Conservation (phyloP, 1,140 invertebrate genomes). For the Ptiloglossa arizonensis region DNA sequence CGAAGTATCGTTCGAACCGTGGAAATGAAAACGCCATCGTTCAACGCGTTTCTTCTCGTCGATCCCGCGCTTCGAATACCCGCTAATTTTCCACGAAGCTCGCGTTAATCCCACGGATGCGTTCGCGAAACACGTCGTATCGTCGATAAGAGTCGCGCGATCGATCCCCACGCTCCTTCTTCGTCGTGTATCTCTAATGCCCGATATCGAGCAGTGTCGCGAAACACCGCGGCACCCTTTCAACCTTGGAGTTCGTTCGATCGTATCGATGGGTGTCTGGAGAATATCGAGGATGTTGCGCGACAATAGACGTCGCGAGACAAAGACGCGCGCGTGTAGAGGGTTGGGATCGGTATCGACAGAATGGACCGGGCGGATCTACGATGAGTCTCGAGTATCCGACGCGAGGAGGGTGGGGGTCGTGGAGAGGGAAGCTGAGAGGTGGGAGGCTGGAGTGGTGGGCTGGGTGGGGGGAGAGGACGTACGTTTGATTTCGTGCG, state of each 20-base stretch:
- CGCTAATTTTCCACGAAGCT: too few species aligned
- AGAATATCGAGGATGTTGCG: conserved; percentile 19
- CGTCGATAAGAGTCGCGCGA: neutral
- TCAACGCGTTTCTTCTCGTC: too few species aligned
- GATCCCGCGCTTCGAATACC: too few species aligned
- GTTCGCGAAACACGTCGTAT: too few species aligned
- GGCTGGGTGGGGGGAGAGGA: conserved; percentile 8
- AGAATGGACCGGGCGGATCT: conserved; percentile 18
- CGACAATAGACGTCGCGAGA: conserved; percentile 43
- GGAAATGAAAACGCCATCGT: too few species aligned
- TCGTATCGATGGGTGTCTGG: conserved; percentile 9
- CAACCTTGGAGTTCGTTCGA: conserved; percentile 11
- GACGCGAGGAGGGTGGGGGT: neutral
- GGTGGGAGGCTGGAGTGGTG: neutral
- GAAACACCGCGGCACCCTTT: neutral
- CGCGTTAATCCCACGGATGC: too few species aligned
- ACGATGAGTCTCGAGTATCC: neutral
- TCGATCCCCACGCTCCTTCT: conserved; percentile 4
- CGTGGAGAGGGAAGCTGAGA: too few species aligned
- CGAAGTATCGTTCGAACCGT: too few species aligned
- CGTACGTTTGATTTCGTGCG: conserved; percentile 63
- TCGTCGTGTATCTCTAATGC: neutral
- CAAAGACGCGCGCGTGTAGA: conserved; percentile 31
- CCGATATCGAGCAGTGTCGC: neutral
- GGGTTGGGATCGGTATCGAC: conserved; percentile 40